Percentiles rank a stretch among this genome's conserved stretches.
These are phyloP conservation scores for Volucella inanis DNA, from an alignment of 2,888 invertebrate species.

Conservation along the genomic window DNA sequence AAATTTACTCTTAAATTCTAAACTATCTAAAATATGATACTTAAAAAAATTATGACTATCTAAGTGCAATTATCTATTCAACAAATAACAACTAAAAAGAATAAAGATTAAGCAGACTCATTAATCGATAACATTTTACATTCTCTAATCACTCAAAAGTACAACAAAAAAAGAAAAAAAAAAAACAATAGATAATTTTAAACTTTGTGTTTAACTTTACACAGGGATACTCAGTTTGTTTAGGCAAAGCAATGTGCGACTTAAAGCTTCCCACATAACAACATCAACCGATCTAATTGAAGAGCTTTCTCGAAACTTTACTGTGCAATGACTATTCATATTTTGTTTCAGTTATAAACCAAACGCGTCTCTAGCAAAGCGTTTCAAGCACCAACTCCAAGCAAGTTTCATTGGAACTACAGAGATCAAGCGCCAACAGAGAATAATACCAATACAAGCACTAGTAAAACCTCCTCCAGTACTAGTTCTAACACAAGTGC, in stretches of 20 bases:
- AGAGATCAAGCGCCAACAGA: conserved; percentile 4
- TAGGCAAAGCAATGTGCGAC: conserved; percentile 1
- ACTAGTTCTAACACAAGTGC: neutral
- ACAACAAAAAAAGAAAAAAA: no score
- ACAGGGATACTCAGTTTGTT: neutral
- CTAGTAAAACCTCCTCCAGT: no score
- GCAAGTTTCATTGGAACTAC: conserved; percentile 24
- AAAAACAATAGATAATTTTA: no score
- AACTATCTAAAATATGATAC: no score
- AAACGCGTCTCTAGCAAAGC: conserved; percentile 41
- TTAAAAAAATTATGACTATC: no score
- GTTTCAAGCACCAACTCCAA: conserved; percentile 1
- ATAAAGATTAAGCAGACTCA: no score
- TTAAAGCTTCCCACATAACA: conserved; percentile 30
- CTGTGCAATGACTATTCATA: conserved; percentile 39
- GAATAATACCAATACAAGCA: neutral
- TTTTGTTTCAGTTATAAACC: conserved; percentile 48
- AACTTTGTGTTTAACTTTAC: no score
- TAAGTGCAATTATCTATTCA: no score
- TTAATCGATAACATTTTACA: no score
- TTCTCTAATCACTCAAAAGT: no score
- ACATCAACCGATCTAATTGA: conserved; percentile 8
- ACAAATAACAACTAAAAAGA: no score
- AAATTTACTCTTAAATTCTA: no score
- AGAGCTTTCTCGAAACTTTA: conserved; percentile 43